A percentile compares a stretch with the other conserved stretches of the same genome.
Evolutionary conservation across 1,140 invertebrate genomes (phyloP).

Genomic region (Pomacea maculata): DNA sequence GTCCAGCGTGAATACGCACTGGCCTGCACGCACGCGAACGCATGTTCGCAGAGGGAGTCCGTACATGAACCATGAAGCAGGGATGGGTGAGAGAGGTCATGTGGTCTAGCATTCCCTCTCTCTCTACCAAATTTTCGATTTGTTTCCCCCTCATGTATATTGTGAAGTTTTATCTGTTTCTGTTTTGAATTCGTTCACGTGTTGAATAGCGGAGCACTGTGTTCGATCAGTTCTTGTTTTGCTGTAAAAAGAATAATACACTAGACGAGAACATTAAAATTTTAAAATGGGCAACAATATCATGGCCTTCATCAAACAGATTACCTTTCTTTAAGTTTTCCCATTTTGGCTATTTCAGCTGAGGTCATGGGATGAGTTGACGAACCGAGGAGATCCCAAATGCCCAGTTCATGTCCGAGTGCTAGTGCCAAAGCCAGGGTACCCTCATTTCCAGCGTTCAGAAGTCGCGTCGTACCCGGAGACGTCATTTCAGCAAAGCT

Average conservation of each 20-base stretch:
- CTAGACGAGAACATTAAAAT: no score
- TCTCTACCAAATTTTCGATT: neutral
- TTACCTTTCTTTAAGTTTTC: constrained; percentile 23
- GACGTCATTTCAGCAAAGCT: neutral
- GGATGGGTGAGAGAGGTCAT: neutral
- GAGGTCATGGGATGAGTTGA: constrained; percentile 14
- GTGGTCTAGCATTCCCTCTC: no score
- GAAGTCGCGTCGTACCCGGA: constrained; percentile 5
- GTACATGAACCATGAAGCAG: neutral
- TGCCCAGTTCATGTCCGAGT: constrained; percentile 22
- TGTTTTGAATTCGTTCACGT: neutral
- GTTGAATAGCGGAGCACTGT: neutral
- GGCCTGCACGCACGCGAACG: no score
- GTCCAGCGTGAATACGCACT: no score
- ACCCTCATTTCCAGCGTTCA: neutral
- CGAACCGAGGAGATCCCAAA: constrained; percentile 18
- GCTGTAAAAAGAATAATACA: no score
- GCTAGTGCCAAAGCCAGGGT: constrained; percentile 18
- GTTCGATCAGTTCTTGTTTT: no score
- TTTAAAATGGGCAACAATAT: no score
- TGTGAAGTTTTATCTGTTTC: neutral
- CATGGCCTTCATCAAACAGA: neutral
- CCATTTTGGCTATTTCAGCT: constrained; percentile 23
- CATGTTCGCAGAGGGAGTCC: neutral
- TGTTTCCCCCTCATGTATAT: neutral